Base-by-base conservation (phyloP, 2,113 vertebrate genomes). In the Microtus oregoni region DNA sequence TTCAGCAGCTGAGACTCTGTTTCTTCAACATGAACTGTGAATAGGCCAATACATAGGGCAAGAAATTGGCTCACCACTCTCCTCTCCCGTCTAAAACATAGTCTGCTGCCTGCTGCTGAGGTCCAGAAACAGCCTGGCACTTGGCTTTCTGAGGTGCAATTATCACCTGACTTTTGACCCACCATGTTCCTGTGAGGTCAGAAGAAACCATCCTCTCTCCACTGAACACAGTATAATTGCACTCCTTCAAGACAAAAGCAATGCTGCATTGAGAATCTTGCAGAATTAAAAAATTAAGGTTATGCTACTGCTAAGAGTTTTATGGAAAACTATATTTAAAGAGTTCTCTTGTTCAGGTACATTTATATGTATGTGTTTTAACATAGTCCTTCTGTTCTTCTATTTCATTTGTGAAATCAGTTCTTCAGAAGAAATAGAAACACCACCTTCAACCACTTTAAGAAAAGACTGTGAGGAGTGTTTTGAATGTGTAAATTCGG, bases 381-480 rank as follows among this genome's bases (percentile, higher is more conserved):
- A 65, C 76, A 14, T 30, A 38, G 13, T 70, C 75, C n/a, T 32
- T 52, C 30, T 82, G 44, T 73, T 96, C 94, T 55, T 95, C 93
- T 50, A 86, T 75, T 91, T 15, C 24, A 85, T 92, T 65, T 95
- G 24, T 81, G 92, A 72, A 90, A 72, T 70, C n/a, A 82, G 50
- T 35, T 85, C 32, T 19, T 90, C 41, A 35, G 47, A 35, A 67
- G 70, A 70, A 95, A 85, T 70, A 38, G 41, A 90, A 95, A n/a
- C 1, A 52, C 15, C 58, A 38, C 63, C n/a, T 92, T 75, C 92
- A 90, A 50, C 19, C 14, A 61, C 70, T 41, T 90, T 50, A 35
- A 90, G 35, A 47, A 96, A 96, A 77, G 4, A 67, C 28, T 73
- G 14, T 52, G 50, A 67, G 58, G 88, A 41, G 67, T 72, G 67